Evolutionary conservation across 2,888 invertebrate species (phyloP), one percentile per base, ranked within the genome.

Genomic region (Pherbina coryleti): DNA sequence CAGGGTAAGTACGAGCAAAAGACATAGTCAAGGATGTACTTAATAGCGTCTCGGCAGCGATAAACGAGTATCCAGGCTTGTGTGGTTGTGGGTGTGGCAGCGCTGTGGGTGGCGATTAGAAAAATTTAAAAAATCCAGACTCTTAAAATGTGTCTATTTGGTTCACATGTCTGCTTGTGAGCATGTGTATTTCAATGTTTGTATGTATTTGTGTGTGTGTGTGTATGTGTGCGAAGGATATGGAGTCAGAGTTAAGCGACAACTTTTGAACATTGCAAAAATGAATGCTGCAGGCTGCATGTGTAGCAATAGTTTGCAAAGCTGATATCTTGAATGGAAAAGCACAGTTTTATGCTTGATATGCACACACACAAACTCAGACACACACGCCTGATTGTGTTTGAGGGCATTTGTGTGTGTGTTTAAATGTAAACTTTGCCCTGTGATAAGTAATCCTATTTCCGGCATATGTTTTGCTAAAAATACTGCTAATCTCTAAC

Each of bases 261-360:
- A 69, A 69, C 69, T 69, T 69, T 69, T 49, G 51, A 69, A 69
- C 69, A 51, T 69, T 69, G 49, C 22, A 37, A 69, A 69, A 64
- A 69, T 44, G 44, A 44, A 49, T 14, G 69, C 69, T 69, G 69
- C 69, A 69, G 69, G 69, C 69, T 69, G 51, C 69, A 69, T 69
- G 69, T 69, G 69, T 69, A 49, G 49, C 69, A 49, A 69, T 64
- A 64, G 64, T 31, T 31, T 28, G 9, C n/a, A 7, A 9, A 31
- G 31, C 64, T 31, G 64, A 64, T 64, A 64, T 28, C 31, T 44
- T 44, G 44, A 44, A 44, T 44, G 44, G 44, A 1, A 44, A 44
- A 44, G 14, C 14, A 44, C 14, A 44, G 44, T 44, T 44, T 44
- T 19, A 55, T 19, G 22, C 55, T 55, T 55, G 9, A 22, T 19